Evolutionary conservation across 2,113 vertebrate species (phyloP).

Genomic region (Python bivittatus): DNA sequence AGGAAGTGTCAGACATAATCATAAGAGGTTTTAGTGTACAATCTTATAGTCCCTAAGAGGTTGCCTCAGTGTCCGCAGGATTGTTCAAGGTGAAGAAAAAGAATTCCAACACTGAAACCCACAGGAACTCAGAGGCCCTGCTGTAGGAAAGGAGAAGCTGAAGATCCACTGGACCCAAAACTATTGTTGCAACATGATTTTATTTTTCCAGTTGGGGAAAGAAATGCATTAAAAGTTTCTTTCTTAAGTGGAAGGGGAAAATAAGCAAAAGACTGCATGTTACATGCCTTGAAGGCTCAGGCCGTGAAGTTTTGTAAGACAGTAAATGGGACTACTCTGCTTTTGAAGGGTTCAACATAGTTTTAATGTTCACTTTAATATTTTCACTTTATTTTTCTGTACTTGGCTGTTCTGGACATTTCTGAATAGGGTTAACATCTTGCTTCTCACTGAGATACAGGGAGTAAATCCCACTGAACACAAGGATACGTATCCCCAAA

Average conservation of each 20-base stretch:
- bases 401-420: not conserved
- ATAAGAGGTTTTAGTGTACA: not conserved
- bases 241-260: not conserved
- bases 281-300: not conserved
- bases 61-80: not conserved
- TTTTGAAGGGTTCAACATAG: not conserved
- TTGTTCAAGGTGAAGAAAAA: not conserved
- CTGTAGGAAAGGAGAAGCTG: not conserved
- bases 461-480: not conserved
- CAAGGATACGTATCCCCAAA: not conserved
- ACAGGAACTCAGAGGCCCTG: not conserved
- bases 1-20: not conserved
- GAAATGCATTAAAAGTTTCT: not conserved
- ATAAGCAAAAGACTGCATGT: not conserved
- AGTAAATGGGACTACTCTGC: not conserved
- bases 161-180: not conserved
- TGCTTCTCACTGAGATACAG: not conserved
- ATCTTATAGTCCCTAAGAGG: not conserved
- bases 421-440: not conserved
- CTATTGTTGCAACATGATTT: not conserved
- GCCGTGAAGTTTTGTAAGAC: not conserved
- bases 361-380: not conserved
- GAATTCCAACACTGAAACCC: not conserved
- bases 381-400: not conserved
- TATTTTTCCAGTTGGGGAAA: not conserved